Evolutionary conservation across 2,113 vertebrate species (phyloP), one percentile per base, ranked within the genome.

Genomic region (Alosa alosa): DNA sequence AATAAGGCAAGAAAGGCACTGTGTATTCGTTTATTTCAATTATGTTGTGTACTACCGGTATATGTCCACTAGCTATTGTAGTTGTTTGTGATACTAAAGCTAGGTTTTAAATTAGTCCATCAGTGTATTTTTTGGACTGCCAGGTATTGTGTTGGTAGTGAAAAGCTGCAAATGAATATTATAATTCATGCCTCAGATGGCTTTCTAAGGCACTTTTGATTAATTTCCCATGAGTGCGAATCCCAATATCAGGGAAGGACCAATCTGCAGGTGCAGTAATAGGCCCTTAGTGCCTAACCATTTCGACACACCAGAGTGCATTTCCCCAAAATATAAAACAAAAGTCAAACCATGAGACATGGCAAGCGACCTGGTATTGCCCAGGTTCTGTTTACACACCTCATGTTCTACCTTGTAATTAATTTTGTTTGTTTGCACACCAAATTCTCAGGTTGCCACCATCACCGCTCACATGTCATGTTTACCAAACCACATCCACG

Each of bases 221-320:
- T 78, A 11, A 78, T 78, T 78, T 78, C 31, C 31, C 72, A 36
- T 78, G 72, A 78, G 72, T 13, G 36, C 17, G 1, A 78, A 78
- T 78, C 25, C 72, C 36, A 6, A 10, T 41, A 5, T 78, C n/a
- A 68, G 72, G 10, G 36, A 36, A 78, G 72, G 72, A 39, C 72
- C 72, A 78, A 78, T 39, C 31, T 78, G 72, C 72, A 78, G 72
- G 72, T 78, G 72, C 36, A 15, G 72, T 78, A 78, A 78, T 78
- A 36, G 36, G 72, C 72, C 72, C 25, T 78, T 78, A 36, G 64
- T 78, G 72, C 36, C 31, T 1, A 5, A 13, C 25, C 72, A 78
- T 78, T 18, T 78, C 72, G 18, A 31, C 36, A 13, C 72, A 17
- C 11, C 31, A 3, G 72, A 78, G 72, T 15, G 72, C 31, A 36